Conservation (phyloP, 2,113 vertebrate species). For the Pithys albifrons region DNA sequence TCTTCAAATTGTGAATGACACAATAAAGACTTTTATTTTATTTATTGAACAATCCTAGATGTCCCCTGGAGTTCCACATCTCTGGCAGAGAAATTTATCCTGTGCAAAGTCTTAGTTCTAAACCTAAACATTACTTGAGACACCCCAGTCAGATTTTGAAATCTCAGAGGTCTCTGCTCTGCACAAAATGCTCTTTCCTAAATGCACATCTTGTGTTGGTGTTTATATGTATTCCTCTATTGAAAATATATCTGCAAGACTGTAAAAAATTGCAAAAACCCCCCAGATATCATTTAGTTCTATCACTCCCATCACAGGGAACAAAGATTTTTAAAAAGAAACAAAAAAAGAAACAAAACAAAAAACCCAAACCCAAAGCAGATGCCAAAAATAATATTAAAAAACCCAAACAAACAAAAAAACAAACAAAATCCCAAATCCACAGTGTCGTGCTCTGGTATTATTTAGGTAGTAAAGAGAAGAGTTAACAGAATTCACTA, state of each 20-base stretch:
- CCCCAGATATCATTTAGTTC: neutral
- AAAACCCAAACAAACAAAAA: neutral
- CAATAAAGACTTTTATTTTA: neutral
- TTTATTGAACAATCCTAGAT: neutral
- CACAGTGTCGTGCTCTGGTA: neutral
- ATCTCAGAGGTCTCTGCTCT: neutral
- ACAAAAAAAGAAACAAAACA: too few relatives aligned
- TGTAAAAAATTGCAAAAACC: accelerated
- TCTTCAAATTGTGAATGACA: neutral
- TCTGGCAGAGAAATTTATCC: neutral
- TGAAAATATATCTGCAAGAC: neutral
- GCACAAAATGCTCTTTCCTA: neutral
- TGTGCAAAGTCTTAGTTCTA: neutral
- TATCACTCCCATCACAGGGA: neutral
- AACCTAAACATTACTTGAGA: neutral
- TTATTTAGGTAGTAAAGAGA: neutral
- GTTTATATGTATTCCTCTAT: neutral
- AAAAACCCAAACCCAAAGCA: neutral
- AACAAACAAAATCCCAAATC: neutral
- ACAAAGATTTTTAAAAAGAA: neutral
- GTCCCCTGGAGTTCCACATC: neutral
- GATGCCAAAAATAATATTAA: neutral
- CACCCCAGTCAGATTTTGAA: neutral
- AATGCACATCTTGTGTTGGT: neutral
- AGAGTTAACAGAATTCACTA: neutral